Conservation (phyloP, 2,113 vertebrate genomes). For the Oriolus oriolus region DNA sequence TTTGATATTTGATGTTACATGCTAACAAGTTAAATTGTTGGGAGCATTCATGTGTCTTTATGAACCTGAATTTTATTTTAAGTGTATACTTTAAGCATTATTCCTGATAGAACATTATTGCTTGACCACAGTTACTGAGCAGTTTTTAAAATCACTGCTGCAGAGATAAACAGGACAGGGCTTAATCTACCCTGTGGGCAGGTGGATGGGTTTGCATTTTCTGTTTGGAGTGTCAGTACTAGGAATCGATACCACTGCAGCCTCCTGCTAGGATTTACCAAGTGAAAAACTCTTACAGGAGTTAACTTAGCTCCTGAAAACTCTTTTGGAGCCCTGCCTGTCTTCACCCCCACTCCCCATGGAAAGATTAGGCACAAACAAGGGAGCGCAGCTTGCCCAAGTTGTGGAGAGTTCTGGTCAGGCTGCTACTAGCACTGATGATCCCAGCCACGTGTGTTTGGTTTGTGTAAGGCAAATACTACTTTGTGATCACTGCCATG, state of each 20-base stretch:
- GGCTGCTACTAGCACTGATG: neutral
- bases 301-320: neutral
- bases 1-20: neutral
- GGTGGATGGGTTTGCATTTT: neutral
- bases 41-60: neutral
- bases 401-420: neutral
- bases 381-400: neutral
- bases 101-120: neutral
- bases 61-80: neutral
- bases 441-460: neutral
- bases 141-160: neutral
- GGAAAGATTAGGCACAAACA: neutral
- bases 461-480: neutral
- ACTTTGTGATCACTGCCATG: neutral
- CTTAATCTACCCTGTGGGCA: neutral
- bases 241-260: rapidly evolving
- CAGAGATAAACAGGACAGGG: neutral
- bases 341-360: neutral
- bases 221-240: neutral
- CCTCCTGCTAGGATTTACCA: neutral
- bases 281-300: neutral
- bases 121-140: neutral
- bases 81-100: neutral
- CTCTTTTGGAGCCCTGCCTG: neutral
- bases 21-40: neutral